Evolutionary conservation across 2,113 vertebrate genomes (phyloP).

Genomic region (Stictonetta naevosa): DNA sequence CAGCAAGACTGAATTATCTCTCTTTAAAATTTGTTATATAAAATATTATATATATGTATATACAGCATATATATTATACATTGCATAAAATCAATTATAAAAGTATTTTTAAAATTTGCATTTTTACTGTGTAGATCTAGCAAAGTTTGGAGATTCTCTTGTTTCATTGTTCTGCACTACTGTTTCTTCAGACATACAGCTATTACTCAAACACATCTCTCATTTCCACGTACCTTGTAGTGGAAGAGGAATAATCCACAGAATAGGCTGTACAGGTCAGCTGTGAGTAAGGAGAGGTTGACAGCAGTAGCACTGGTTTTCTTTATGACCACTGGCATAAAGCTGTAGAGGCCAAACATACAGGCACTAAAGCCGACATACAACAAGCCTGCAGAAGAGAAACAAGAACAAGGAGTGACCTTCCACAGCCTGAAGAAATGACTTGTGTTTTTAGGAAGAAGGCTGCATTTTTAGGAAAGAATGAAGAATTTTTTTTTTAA

Average conservation of each 20-base stretch:
- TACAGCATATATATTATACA: no score
- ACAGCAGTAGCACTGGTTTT: constrained; percentile 92
- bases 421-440: not conserved
- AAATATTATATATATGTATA: no score
- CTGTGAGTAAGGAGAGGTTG: constrained; percentile 92
- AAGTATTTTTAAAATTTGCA: not conserved
- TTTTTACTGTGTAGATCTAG: not conserved
- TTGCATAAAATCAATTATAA: no score
- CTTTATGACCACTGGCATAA: constrained; percentile 95
- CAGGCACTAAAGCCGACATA: constrained; percentile 93
- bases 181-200: not conserved
- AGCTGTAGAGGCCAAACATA: constrained; percentile 96
- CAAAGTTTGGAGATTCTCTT: not conserved
- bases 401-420: not conserved
- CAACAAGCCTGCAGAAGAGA: constrained; percentile 83
- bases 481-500: not conserved
- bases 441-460: not conserved
- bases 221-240: constrained; percentile 85
- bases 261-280: constrained; percentile 94
- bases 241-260: constrained; percentile 94
- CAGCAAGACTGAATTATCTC: not conserved
- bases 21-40: not conserved
- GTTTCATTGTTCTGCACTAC: not conserved
- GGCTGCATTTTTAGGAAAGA: not conserved
- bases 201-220: not conserved